Conservation (phyloP, 2,888 invertebrate species). For the Acanthosepion pharaonis region DNA sequence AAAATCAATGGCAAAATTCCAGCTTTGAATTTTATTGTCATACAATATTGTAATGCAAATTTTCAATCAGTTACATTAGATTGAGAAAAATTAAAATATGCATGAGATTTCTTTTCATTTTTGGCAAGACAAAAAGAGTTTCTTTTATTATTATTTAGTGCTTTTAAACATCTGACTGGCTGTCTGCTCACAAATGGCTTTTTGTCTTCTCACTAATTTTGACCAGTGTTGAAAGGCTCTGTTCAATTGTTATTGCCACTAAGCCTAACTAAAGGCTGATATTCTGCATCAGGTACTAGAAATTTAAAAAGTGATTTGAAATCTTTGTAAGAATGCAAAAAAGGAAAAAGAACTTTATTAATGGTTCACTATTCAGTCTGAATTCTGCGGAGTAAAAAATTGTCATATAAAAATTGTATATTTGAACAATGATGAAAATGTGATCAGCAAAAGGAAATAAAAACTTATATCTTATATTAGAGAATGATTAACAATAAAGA, state of each 20-base stretch:
- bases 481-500: not conserved
- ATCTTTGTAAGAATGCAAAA: not conserved
- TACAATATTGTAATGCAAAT: slow-evolving; percentile 33
- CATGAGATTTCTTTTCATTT: not conserved
- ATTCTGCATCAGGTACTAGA: not conserved
- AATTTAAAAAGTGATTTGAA: not conserved
- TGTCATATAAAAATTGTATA: not conserved
- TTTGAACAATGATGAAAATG: not conserved
- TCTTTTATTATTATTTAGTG: not conserved
- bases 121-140: not conserved
- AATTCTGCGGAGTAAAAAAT: not conserved
- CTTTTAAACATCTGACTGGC: not conserved
- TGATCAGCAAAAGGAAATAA: not conserved
- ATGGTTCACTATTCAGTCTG: not conserved
- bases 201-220: not conserved
- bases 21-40: not conserved
- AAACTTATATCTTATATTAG: not conserved
- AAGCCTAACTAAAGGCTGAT: not conserved
- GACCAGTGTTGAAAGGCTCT: not conserved
- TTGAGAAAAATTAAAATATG: not conserved
- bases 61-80: not conserved
- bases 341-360: not conserved
- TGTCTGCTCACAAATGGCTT: not conserved
- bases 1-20: not conserved
- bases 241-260: not conserved